Conservation (phyloP, 2,797 vertebrate genomes). For the Danionella dracula region DNA sequence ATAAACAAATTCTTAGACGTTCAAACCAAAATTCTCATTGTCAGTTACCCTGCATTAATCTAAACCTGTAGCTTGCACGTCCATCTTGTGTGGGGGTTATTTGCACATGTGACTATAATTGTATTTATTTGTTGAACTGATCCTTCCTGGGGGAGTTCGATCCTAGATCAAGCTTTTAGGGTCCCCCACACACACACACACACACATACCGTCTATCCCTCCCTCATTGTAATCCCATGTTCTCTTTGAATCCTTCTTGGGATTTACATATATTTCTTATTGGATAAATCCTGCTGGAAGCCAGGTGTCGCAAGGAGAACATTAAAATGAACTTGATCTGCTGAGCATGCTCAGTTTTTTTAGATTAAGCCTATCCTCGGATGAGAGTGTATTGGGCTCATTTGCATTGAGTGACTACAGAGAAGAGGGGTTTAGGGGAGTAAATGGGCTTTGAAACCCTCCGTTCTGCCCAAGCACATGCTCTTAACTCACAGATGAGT, state of each 20-base stretch:
- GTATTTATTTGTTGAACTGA: not conserved
- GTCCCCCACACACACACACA: too few relatives aligned
- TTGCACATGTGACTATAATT: conserved; percentile 25
- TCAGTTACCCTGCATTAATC: too few relatives aligned
- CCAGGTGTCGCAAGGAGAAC: conserved; percentile 67
- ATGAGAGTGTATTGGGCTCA: conserved; percentile 64
- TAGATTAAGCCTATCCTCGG: conserved; percentile 68
- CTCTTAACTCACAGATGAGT: conserved; percentile 53
- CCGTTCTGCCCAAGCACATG: conserved; percentile 54
- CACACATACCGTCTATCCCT: conserved; percentile 53
- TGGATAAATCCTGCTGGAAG: conserved; percentile 69
- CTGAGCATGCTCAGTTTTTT: conserved; percentile 53
- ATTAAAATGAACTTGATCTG: conserved; percentile 72
- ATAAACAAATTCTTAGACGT: too few relatives aligned
- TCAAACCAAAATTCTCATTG: conserved; percentile 11
- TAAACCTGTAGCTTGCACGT: conserved; percentile 16
- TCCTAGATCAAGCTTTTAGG: conserved; percentile 23
- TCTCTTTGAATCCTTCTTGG: conserved; percentile 64
- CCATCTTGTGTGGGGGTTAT: conserved; percentile 17
- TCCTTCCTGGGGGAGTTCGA: not conserved
- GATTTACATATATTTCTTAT: conserved; percentile 74
- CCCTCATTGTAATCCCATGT: conserved; percentile 70
- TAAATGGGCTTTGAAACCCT: conserved; percentile 56
- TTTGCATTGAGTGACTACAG: conserved; percentile 62
- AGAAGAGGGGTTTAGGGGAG: conserved; percentile 58